Evolutionary conservation across 1,140 invertebrate species (phyloP).

Genomic region (Drosophila trapezifrons): DNA sequence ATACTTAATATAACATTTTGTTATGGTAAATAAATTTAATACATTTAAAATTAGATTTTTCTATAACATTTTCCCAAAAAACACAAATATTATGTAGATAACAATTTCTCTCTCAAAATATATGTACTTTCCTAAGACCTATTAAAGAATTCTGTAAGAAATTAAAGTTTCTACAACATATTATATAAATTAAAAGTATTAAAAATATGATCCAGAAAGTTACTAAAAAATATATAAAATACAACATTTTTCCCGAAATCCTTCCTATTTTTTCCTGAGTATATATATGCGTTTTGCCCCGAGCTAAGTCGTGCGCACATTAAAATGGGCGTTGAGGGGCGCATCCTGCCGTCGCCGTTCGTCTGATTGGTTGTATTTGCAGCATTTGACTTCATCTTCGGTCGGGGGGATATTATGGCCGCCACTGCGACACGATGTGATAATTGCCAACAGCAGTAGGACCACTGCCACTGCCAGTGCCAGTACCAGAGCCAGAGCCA

Average conservation of each 20-base stretch:
- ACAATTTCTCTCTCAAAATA: too few species aligned
- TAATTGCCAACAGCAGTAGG: constrained; percentile 70
- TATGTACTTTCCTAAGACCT: too few species aligned
- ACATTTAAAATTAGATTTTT: too few species aligned
- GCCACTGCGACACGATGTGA: constrained; percentile 80
- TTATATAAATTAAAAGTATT: too few species aligned
- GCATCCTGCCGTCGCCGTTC: constrained; percentile 45
- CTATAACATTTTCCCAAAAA: too few species aligned
- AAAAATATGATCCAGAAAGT: too few species aligned
- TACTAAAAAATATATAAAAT: not conserved
- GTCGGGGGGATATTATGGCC: constrained; percentile 55
- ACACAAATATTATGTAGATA: too few species aligned
- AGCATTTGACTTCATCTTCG: constrained; percentile 48
- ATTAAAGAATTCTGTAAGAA: too few species aligned
- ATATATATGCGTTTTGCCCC: constrained; percentile 16
- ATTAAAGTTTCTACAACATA: too few species aligned
- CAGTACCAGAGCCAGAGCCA: not conserved
- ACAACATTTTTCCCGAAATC: accelerated
- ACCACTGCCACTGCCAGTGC: not conserved
- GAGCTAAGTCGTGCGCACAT: constrained; percentile 58
- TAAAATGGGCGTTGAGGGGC: constrained; percentile 77
- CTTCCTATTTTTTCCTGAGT: not conserved
- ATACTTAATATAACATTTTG: too few species aligned
- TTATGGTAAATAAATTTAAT: too few species aligned
- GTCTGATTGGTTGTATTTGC: constrained; percentile 73